These are phyloP conservation scores for Calephelis nemesis DNA, from an alignment of 1,140 invertebrate species.

Conservation along the genomic window DNA sequence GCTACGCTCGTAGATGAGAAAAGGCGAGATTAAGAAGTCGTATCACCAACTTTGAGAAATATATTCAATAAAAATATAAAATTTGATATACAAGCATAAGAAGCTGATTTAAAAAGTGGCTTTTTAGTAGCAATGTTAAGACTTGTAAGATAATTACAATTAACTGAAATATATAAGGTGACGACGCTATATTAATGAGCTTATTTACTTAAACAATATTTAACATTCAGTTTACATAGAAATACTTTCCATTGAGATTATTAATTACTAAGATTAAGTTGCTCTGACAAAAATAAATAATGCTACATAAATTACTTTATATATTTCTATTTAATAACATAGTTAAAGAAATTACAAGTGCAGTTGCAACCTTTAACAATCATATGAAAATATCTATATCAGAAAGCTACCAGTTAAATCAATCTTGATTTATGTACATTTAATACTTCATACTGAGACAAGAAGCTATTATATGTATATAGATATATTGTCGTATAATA, in stretches of 20 bases:
- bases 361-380: constrained; percentile 16
- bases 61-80: constrained; percentile 35
- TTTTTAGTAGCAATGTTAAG: constrained; percentile 72
- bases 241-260: constrained; percentile 53
- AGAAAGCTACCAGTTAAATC: constrained; percentile 6
- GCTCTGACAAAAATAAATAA: constrained; percentile 28
- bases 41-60: constrained; percentile 73
- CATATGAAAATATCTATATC: constrained; percentile 21
- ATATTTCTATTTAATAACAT: constrained; percentile 27
- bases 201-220: constrained; percentile 72
- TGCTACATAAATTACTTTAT: constrained; percentile 26
- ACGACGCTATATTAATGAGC: constrained; percentile 44
- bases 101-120: constrained; percentile 25
- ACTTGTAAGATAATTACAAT: constrained; percentile 53
- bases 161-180: constrained; percentile 59
- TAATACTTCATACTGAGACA: constrained; percentile 34
- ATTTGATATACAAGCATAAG: constrained; percentile 27
- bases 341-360: constrained; percentile 21
- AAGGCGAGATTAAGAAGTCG: constrained; percentile 1
- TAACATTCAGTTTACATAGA: constrained; percentile 56
- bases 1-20: constrained; percentile 47
- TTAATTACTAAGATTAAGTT: constrained; percentile 27
- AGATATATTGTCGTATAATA: constrained; percentile 67
- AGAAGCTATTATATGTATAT: constrained; percentile 54
- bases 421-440: constrained; percentile 26